phyloP scores from a whole-genome alignment of 2,113 vertebrate species.

The Gymnocephalus cernua region DNA sequence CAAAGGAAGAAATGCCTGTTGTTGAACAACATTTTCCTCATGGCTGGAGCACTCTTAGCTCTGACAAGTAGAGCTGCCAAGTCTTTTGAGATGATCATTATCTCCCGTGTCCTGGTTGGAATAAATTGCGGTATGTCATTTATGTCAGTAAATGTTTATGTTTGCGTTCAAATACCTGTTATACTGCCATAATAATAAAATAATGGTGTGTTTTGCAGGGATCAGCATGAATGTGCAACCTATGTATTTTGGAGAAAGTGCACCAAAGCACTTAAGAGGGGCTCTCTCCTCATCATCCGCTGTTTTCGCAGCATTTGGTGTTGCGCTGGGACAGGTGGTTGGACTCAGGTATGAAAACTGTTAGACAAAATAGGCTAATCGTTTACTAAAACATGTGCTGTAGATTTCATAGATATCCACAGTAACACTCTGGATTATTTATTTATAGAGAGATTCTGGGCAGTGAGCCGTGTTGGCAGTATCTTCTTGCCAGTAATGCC shows the following conservation, averaged over 20 bases:
- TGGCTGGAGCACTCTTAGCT: conserved; percentile 84
- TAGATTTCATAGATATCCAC: neutral
- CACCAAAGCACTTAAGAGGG: conserved; percentile 89
- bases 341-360: conserved; percentile 86
- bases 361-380: neutral
- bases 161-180: neutral
- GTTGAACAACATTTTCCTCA: conserved; percentile 89
- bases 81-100: conserved; percentile 93
- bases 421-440: conserved; percentile 42
- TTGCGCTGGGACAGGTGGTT: conserved; percentile 89
- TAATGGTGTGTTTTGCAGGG: conserved; percentile 76
- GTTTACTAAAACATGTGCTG: neutral
- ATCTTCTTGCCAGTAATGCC: conserved; percentile 90
- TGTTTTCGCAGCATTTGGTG: conserved; percentile 89
- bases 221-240: conserved; percentile 95
- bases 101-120: conserved; percentile 89
- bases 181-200: neutral
- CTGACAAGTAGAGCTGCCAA: conserved; percentile 85
- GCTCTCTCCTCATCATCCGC: conserved; percentile 88
- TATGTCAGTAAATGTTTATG: neutral
- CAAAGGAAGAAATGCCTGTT: conserved; percentile 92
- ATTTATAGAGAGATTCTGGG: conserved; percentile 89
- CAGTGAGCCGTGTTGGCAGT: conserved; percentile 87
- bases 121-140: conserved; percentile 87
- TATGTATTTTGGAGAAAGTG: conserved; percentile 94